Percentiles rank a stretch among this genome's conserved stretches.
These are phyloP conservation scores for Tychaedon coryphoeus DNA, from an alignment of 2,113 vertebrate genomes.

Conservation along the genomic window DNA sequence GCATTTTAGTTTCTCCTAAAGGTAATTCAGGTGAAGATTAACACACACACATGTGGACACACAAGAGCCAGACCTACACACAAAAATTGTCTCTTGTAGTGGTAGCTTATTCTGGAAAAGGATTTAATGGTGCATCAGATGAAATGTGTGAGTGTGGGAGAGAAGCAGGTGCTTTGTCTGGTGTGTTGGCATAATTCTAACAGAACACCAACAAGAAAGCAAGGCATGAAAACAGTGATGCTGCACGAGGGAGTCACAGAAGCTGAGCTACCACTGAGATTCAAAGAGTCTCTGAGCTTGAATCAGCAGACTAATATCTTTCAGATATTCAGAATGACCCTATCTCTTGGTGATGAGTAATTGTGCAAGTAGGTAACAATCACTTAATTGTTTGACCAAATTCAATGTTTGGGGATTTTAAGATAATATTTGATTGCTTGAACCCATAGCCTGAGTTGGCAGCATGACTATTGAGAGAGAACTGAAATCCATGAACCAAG, in stretches of 20 bases:
- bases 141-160: neutral
- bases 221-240: neutral
- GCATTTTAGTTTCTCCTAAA: neutral
- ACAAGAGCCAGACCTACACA: rapidly evolving
- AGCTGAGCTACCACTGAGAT: neutral
- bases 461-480: rapidly evolving
- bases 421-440: rapidly evolving
- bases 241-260: neutral
- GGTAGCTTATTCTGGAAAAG: neutral
- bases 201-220: neutral
- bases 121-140: neutral
- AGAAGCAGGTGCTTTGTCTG: neutral
- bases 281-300: neutral
- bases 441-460: neutral
- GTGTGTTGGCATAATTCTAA: neutral
- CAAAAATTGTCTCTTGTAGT: neutral
- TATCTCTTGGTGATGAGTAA: neutral
- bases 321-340: neutral
- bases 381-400: neutral
- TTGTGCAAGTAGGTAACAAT: neutral
- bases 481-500: neutral
- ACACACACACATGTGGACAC: rapidly evolving
- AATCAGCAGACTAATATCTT: neutral
- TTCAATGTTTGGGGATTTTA: neutral
- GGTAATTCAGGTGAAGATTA: neutral